Base-by-base conservation (phyloP, 2,113 vertebrate species). In the Chaetura pelagica region DNA sequence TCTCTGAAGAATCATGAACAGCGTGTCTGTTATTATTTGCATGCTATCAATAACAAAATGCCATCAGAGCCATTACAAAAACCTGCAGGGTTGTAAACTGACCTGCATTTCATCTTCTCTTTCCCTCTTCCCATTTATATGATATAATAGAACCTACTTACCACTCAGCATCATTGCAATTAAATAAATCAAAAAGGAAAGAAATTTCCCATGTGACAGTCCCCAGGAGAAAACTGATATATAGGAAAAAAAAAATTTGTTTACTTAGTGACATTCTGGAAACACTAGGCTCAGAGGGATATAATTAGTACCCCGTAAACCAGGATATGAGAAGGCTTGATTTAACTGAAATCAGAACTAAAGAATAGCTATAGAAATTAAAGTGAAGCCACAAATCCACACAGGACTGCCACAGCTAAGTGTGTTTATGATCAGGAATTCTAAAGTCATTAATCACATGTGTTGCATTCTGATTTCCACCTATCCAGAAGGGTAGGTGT, bases 231-330 rank as follows among this genome's bases (percentile, higher is more conserved):
- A 85, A 82, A 84, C 10, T 49, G 89, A 96, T 91, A 91, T 14
- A 83, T 58, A 90, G 44, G 62, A 83, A 83, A 89, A 83, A 89
- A 91, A 93, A 87, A 34, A 66, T 91, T 46, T 62, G 62, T 94
- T 96, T 87, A 94, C 93, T 87, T 85, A 88, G 64, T 80, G 93
- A 89, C 69, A 96, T 83, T 91, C 59, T 90, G 74, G 84, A 95
- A 95, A 97, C 90, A 97, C 94, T 68, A 95, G 79, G 76, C 97
- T 97, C 92, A 87, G 71, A 94, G 90, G 94, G 92, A 94, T 95
- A 87, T 96, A 97, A 98, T 98, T 97, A 98, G 94, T 84, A 96
- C 69, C 96, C 95, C 97, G 92, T 32, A 97, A 98, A 96, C 34
- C 92, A 97, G 96, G 94, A 94, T 96, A 96, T 83, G 95, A 97